Conservation (phyloP, 2,113 vertebrate species). For the Ammodytes marinus region DNA sequence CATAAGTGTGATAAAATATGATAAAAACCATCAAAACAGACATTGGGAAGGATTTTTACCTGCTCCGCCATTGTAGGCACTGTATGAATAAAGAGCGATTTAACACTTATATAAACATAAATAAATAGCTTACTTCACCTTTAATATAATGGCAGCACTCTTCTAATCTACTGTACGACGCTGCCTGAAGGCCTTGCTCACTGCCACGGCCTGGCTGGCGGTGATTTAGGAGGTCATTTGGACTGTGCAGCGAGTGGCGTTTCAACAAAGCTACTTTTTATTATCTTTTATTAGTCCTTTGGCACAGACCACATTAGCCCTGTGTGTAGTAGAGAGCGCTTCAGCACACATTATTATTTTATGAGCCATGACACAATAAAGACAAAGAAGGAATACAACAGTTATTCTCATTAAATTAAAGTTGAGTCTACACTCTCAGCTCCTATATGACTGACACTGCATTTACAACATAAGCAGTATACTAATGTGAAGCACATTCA, state of each 20-base stretch:
- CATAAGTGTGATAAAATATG: too few species aligned
- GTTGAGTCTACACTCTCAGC: not conserved
- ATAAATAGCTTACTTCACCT: not conserved
- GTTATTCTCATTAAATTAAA: not conserved
- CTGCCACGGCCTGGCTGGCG: not conserved
- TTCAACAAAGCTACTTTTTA: conserved; percentile 2
- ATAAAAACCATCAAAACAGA: too few species aligned
- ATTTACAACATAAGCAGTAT: not conserved
- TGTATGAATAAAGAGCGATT: too few species aligned
- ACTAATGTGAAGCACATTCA: not conserved
- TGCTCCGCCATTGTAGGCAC: too few species aligned
- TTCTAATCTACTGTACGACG: not conserved
- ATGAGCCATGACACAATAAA: not conserved
- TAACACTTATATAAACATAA: too few species aligned
- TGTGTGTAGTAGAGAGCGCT: not conserved
- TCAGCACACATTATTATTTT: conserved; percentile 14
- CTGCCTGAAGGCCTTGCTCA: not conserved
- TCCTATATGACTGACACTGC: not conserved
- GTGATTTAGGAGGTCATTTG: conserved; percentile 11
- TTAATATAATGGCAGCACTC: not conserved
- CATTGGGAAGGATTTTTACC: too few species aligned
- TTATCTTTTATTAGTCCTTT: conserved; percentile 24
- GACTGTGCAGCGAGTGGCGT: not conserved
- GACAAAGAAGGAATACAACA: not conserved
- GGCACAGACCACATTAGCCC: conserved; percentile 5